phyloP scores from a whole-genome alignment of 2,888 invertebrate species.

The Rambutsinella grinnellia region DNA sequence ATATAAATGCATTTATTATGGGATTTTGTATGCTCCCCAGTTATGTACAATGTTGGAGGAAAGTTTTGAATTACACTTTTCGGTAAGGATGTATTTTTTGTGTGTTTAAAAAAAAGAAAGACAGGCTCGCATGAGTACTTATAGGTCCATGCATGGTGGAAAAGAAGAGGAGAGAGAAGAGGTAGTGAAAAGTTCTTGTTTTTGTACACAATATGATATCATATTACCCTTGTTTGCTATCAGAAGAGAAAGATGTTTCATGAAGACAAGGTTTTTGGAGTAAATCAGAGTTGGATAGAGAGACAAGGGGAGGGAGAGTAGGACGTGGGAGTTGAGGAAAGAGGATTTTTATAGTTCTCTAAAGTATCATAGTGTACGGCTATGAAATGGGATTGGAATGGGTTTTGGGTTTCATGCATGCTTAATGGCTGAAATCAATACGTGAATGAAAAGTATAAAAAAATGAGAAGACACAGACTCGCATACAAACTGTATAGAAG shows the following conservation, averaged over 20 bases:
- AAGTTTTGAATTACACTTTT: conserved; percentile 49
- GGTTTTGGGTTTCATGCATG: conserved; percentile 50
- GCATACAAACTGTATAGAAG: conserved; percentile 5
- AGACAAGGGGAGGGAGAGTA: conserved; percentile 4
- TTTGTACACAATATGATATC: conserved; percentile 14
- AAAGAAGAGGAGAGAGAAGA: conserved; percentile 3
- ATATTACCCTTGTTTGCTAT: conserved; percentile 28
- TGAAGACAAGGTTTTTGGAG: conserved; percentile 22
- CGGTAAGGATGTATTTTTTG: neutral
- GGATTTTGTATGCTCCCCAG: conserved; percentile 17
- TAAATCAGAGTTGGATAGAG: conserved; percentile 31
- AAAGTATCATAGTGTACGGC: conserved; percentile 36
- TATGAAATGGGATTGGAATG: conserved; percentile 38
- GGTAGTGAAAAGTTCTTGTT: conserved; percentile 41
- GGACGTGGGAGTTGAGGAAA: conserved; percentile 1
- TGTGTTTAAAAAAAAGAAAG: too few species aligned
- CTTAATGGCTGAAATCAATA: conserved; percentile 53
- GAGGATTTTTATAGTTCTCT: conserved; percentile 48
- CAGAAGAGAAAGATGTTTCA: conserved; percentile 8
- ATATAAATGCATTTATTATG: conserved; percentile 49
- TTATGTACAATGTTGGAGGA: conserved; percentile 12
- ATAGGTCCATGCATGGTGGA: too few species aligned
- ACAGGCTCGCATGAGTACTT: too few species aligned
- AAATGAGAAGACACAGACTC: conserved; percentile 26
- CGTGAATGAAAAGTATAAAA: conserved; percentile 36